These are phyloP conservation scores for Apis laboriosa DNA, from an alignment of 1,140 invertebrate genomes.

Conservation along the genomic window DNA sequence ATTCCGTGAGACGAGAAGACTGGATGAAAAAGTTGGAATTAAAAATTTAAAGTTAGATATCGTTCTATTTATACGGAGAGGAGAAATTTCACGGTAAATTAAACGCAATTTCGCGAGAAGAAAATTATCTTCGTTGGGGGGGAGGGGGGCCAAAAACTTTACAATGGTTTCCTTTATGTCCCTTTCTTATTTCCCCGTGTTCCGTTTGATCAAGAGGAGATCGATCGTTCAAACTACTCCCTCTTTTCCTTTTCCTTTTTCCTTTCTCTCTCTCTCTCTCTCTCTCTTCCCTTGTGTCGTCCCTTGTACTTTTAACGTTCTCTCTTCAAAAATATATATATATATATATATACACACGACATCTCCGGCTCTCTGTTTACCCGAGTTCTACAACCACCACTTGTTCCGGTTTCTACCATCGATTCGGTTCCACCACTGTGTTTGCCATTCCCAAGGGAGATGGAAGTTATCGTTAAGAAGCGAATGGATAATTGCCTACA, in stretches of 20 bases:
- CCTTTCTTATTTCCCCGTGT: not conserved
- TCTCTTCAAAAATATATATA: not conserved
- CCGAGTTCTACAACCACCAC: not conserved
- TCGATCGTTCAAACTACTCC: constrained; percentile 8
- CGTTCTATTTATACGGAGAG: not conserved
- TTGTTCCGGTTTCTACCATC: not conserved
- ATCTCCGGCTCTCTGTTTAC: no score
- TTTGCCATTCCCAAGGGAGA: not conserved
- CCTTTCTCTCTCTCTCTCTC: no score
- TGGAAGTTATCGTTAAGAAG: not conserved
- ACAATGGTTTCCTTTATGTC: not conserved
- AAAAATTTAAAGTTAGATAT: not conserved
- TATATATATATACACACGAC: no score
- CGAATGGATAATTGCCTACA: constrained; percentile 19
- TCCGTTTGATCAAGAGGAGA: not conserved
- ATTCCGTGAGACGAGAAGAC: no score
- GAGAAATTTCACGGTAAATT: constrained; percentile 32
- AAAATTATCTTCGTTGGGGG: not conserved
- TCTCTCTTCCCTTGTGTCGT: no score
- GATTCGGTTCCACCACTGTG: no score
- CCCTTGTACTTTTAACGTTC: not conserved
- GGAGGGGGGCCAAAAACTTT: constrained; percentile 23
- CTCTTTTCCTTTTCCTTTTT: no score
- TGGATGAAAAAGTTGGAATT: not conserved
- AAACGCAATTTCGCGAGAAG: constrained; percentile 3